A percentile compares a stretch with the other conserved stretches of the same genome.
phyloP scores from a whole-genome alignment of 2,888 invertebrate species.

The Alcis repandata region DNA sequence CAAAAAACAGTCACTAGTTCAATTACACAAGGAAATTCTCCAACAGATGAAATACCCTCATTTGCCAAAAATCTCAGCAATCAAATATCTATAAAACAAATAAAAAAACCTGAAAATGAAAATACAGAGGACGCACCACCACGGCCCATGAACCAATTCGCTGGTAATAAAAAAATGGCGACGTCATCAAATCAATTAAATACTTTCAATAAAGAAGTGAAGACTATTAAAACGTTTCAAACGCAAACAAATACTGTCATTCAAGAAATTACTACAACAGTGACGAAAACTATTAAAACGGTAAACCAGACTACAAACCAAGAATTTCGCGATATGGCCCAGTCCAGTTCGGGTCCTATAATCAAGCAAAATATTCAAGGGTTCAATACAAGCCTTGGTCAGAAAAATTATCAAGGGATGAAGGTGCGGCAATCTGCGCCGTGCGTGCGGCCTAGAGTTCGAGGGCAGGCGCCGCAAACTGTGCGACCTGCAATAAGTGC shows the following conservation, averaged over 20 bases:
- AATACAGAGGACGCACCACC: conserved; percentile 20
- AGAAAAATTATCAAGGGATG: conserved; percentile 64
- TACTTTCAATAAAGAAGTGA: conserved; percentile 73
- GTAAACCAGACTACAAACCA: conserved; percentile 77
- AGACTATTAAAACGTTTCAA: conserved; percentile 76
- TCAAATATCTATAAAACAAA: conserved; percentile 59
- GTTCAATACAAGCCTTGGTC: conserved; percentile 54
- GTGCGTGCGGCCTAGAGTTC: conserved; percentile 32
- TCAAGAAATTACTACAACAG: conserved; percentile 82
- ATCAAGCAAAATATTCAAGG: conserved; percentile 61
- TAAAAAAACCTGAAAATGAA: conserved; percentile 52
- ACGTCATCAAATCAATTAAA: conserved; percentile 67
- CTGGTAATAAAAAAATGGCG: conserved; percentile 59
- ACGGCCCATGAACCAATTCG: conserved; percentile 42
- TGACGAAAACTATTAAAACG: conserved; percentile 81
- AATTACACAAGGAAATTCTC: conserved; percentile 33
- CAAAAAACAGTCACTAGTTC: conserved; percentile 13
- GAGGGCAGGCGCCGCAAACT: conserved; percentile 47
- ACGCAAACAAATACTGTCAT: conserved; percentile 77
- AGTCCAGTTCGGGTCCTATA: conserved; percentile 51
- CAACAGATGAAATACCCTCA: conserved; percentile 42
- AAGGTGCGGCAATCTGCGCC: conserved; percentile 65
- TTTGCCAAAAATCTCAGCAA: conserved; percentile 52
- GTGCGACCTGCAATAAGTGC: conserved; percentile 44
- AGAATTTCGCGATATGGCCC: conserved; percentile 64